A percentile compares a stretch with the other conserved stretches of the same genome.
Conservation (phyloP, 2,797 vertebrate genomes). For the Parambassis ranga region DNA sequence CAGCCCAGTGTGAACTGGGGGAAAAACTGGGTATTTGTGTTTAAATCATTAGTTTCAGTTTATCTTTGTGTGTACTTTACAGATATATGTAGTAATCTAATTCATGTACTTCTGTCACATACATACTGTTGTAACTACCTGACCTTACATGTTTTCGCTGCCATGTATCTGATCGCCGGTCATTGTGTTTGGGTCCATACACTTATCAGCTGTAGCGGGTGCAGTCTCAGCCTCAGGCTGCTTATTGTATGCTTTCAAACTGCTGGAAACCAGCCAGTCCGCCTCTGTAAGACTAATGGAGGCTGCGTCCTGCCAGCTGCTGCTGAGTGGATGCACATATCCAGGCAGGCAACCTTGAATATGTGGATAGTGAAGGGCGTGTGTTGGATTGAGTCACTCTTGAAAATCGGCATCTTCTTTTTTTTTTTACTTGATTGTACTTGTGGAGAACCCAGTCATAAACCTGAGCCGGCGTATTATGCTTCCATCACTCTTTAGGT, state of each 20-base stretch:
- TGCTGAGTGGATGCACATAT: constrained; percentile 18
- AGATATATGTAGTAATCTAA: background rate
- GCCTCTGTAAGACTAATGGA: constrained; percentile 45
- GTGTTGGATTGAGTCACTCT: background rate
- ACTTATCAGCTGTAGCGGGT: constrained; percentile 50
- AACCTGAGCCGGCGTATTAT: constrained; percentile 8
- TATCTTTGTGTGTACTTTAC: too few relatives aligned
- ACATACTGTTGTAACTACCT: constrained; percentile 50
- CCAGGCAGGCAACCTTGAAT: constrained; percentile 2
- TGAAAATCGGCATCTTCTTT: too few relatives aligned
- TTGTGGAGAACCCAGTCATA: background rate
- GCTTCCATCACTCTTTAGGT: background rate
- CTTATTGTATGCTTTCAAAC: constrained; percentile 61
- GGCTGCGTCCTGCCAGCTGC: constrained; percentile 41
- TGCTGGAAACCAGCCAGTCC: constrained; percentile 46
- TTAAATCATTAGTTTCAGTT: too few relatives aligned
- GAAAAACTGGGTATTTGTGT: too few relatives aligned
- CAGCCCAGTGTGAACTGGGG: too few relatives aligned
- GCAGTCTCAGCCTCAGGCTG: constrained; percentile 24
- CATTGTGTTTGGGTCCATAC: constrained; percentile 60
- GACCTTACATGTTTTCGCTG: constrained; percentile 53
- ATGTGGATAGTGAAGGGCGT: background rate
- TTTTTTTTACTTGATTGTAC: too few relatives aligned
- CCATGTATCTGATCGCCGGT: constrained; percentile 60
- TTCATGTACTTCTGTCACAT: background rate